Conservation (phyloP, 2,888 invertebrate species). For the Tromatobia lineatoria region DNA sequence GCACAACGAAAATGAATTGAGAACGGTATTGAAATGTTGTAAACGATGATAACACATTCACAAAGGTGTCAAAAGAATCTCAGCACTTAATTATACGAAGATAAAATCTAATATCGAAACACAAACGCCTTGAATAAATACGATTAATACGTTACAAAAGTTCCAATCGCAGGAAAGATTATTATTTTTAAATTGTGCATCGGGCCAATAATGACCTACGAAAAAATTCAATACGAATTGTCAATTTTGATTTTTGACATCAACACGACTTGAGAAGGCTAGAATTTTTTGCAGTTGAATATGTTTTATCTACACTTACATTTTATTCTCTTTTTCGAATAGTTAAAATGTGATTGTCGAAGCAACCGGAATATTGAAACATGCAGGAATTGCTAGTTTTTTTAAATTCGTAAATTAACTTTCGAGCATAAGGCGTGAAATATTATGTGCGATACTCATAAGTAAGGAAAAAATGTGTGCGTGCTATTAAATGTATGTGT, state of each 20-base stretch:
- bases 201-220: neutral
- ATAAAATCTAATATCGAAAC: constrained; percentile 59
- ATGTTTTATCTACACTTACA: neutral
- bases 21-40: neutral
- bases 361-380: neutral
- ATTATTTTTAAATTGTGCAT: constrained; percentile 6
- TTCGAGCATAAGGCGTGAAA: constrained; percentile 22
- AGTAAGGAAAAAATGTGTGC: constrained; percentile 36
- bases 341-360: neutral
- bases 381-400: neutral
- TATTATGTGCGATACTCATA: constrained; percentile 38
- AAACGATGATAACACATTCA: constrained; percentile 9
- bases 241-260: constrained; percentile 1
- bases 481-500: constrained; percentile 54
- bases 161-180: neutral
- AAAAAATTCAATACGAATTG: constrained; percentile 6
- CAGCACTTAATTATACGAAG: constrained; percentile 46
- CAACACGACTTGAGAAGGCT: neutral
- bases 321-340: neutral
- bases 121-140: constrained; percentile 65
- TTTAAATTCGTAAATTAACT: neutral
- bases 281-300: neutral
- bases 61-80: constrained; percentile 51
- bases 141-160: constrained; percentile 30
- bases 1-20: constrained; percentile 31